Evolutionary conservation across 2,797 vertebrate genomes (phyloP).

Genomic region (Thaleichthys pacificus): DNA sequence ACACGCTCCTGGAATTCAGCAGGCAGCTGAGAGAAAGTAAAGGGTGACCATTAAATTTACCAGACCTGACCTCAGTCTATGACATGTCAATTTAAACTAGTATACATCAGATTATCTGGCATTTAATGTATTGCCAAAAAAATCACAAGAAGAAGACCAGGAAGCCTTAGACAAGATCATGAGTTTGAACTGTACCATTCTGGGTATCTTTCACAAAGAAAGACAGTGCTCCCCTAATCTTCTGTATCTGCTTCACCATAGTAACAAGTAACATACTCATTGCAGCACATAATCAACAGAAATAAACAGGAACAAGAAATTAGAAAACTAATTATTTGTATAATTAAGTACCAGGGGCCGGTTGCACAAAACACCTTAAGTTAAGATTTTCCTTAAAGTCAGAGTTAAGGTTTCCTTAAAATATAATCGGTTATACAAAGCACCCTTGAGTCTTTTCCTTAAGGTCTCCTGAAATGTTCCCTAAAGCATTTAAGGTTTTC

Average conservation of each 20-base stretch:
- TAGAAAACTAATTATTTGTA: conserved; percentile 34
- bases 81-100: not conserved
- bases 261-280: conserved; percentile 68
- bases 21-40: conserved; percentile 78
- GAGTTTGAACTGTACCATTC: conserved; percentile 34
- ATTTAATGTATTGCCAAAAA: too few relatives aligned
- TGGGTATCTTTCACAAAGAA: conserved; percentile 11
- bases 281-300: conserved; percentile 59
- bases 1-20: conserved; percentile 91
- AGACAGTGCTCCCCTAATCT: conserved; percentile 19
- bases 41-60: not conserved
- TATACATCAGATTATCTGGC: too few relatives aligned
- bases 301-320: conserved; percentile 54
- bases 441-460: too few relatives aligned
- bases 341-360: too few relatives aligned
- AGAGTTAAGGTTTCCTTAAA: too few relatives aligned
- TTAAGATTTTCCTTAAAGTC: too few relatives aligned
- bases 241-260: conserved; percentile 64
- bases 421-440: too few relatives aligned
- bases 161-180: not conserved
- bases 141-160: too few relatives aligned
- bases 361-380: too few relatives aligned
- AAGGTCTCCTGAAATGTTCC: too few relatives aligned
- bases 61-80: not conserved
- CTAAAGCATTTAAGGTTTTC: too few relatives aligned